Base-by-base conservation (phyloP, 2,797 vertebrate genomes). In the Saxicola maurus region DNA sequence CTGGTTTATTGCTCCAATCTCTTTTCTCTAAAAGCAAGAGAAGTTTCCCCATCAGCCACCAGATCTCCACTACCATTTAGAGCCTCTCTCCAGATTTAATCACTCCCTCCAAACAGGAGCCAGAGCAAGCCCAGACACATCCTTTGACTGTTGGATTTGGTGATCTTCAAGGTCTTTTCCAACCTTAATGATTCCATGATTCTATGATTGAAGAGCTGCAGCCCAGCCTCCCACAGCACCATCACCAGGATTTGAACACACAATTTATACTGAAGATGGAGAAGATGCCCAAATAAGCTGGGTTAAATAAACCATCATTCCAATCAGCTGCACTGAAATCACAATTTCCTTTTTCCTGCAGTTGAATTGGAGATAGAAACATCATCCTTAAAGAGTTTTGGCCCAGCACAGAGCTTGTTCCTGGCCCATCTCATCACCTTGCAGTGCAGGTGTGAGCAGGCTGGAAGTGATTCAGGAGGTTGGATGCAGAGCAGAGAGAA, bases 401-500 rank as follows among this genome's bases (percentile, higher is more conserved):
- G 83, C 43, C 53, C 64, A 53, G 28, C 9, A 4, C 40, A n/a
- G 62, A 87, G 52, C 40, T 78, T 5, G n/a, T 42, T 83, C 66
- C 49, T 68, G 55, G 62, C 69, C 85, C 35, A 31, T 8, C 40
- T 51, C n/a, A 2, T 49, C 30, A 17, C 56, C 40, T 66, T 15
- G 3, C 77, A 90, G 68, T 3, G 3, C 51, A 89, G 77, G 67
- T 56, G 55, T 0, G 8, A 87, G 77, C 1, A 0, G 38, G 57
- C 65, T 92, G 88, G 66, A 87, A 75, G 52, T 86, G 75, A 93
- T 89, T 91, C 83, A 80, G 89, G 62, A 82, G 74, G 53, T 43
- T 93, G 33, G 87, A 93, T 65, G 2, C 82, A 57, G 61, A 93
- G 51, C 79, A 90, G 92, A 94, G 20, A 56, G 61, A 82, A 92